Evolutionary conservation across 35 echinoderm and acorn worm species (phyloP).

Genomic region (Stichopus chloronotus): DNA sequence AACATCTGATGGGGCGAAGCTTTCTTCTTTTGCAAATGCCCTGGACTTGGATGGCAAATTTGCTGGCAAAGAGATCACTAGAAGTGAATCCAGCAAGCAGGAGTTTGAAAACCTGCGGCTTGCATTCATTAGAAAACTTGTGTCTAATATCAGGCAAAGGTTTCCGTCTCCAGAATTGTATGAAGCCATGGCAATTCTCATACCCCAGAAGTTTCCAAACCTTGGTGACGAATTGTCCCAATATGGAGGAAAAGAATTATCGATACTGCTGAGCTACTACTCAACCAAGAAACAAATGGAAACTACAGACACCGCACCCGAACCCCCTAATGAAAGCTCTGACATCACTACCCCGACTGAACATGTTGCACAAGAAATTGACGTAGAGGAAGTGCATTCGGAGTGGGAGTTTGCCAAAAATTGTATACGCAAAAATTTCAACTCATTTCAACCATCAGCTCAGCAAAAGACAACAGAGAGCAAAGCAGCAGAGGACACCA

Average conservation of each 20-base stretch:
- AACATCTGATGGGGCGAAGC: constrained; percentile 2
- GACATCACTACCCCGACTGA: too few species aligned
- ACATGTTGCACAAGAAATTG: background rate
- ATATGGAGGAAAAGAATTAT: background rate
- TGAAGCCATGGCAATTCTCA: background rate
- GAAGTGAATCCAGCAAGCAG: background rate
- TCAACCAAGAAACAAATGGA: background rate
- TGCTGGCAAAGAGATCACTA: background rate
- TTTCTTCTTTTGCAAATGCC: constrained; percentile 2
- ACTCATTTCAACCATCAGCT: background rate
- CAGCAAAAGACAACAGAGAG: background rate
- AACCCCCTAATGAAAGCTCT: too few species aligned
- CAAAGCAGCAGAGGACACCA: background rate
- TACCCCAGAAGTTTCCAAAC: background rate
- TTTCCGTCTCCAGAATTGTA: constrained; percentile 1
- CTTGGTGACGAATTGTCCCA: too few species aligned
- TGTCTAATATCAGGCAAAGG: background rate
- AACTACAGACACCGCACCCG: too few species aligned
- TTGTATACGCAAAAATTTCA: constrained; percentile 13
- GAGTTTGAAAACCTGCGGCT: background rate
- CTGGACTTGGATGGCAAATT: constrained; percentile 2
- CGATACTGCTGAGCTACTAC: background rate
- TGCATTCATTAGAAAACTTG: background rate
- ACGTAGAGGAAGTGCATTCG: constrained; percentile 2
- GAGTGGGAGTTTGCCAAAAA: constrained; percentile 19